These are phyloP conservation scores for Bolinopsis microptera DNA, from an alignment of 37 sponge, comb jelly and placozoan species.

Conservation along the genomic window DNA sequence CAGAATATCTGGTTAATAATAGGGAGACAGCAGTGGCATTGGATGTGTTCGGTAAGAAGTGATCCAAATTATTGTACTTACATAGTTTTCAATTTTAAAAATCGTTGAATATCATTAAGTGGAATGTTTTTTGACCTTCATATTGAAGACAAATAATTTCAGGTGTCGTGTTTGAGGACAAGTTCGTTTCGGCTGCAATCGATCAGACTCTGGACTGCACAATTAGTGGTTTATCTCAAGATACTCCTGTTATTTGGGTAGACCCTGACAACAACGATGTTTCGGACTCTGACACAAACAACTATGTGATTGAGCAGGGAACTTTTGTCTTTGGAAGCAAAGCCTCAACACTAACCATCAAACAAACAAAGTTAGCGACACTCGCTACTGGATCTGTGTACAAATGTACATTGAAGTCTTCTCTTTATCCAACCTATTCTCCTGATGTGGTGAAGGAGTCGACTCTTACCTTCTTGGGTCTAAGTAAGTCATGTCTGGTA, in stretches of 20 bases:
- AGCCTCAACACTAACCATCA: neutral
- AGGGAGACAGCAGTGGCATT: neutral
- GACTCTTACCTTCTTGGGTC: neutral
- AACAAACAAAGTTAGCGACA: neutral
- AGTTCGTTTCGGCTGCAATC: neutral
- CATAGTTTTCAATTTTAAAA: neutral
- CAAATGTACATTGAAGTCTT: neutral
- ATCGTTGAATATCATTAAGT: no score
- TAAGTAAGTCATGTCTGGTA: neutral
- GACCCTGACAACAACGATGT: neutral
- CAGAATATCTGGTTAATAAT: neutral
- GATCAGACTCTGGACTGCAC: neutral
- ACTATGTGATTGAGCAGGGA: neutral
- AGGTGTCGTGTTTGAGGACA: neutral
- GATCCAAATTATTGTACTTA: no score
- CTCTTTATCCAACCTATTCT: neutral
- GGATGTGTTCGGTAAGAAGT: conserved; percentile 17
- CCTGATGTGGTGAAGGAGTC: neutral
- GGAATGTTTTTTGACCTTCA: no score
- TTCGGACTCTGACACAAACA: neutral
- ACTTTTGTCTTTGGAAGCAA: neutral
- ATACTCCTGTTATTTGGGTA: neutral
- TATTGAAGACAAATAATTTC: no score
- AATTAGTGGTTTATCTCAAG: neutral
- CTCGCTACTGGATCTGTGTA: neutral